Base-by-base conservation (phyloP, 2,888 invertebrate species). In the Tachystola acroxantha region DNA sequence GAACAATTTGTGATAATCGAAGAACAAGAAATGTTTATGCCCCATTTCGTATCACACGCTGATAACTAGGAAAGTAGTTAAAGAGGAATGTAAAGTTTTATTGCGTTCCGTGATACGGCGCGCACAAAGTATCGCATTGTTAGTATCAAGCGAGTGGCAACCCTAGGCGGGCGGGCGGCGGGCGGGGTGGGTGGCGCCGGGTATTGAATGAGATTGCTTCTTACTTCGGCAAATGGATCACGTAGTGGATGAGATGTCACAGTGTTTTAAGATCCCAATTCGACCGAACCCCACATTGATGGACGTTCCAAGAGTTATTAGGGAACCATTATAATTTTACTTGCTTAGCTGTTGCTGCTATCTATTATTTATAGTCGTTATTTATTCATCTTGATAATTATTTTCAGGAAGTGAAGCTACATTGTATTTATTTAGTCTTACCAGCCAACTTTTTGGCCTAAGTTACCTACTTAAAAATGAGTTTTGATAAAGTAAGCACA, bases 191-290 rank as follows among this genome's bases (percentile, higher is more conserved):
- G 46, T 54, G 68, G 64, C 68, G 67, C 55, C 66, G 70, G 79
- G 85, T 85, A 87, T 88, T 88, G 88, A 87, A 88, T 87, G 87
- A 87, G 88, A 88, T 88, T 86, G 87, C 87, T 87, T 86, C 87
- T 88, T 87, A 88, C 86, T 82, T 86, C 82, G 79, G 78, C 86
- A 87, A 88, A 88, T 88, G 88, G 88, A 88, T 88, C 87, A 88
- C 88, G 88, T 88, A 88, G 77, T 78, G 86, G 86, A 88, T 88
- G 87, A 86, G 86, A 88, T 85, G 88, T 88, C 88, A 85, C 88
- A 81, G 84, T 88, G 88, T 88, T 88, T 88, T 87, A 87, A 87
- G 82, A 81, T 82, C 80, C 81, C 79, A 78, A 84, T 82, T 84
- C 76, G 71, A 72, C 70, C 74, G 68, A 75, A 69, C 70, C 69